Evolutionary conservation across 2,797 vertebrate species (phyloP), one percentile per base, ranked within the genome.

Genomic region (Saxicola maurus): DNA sequence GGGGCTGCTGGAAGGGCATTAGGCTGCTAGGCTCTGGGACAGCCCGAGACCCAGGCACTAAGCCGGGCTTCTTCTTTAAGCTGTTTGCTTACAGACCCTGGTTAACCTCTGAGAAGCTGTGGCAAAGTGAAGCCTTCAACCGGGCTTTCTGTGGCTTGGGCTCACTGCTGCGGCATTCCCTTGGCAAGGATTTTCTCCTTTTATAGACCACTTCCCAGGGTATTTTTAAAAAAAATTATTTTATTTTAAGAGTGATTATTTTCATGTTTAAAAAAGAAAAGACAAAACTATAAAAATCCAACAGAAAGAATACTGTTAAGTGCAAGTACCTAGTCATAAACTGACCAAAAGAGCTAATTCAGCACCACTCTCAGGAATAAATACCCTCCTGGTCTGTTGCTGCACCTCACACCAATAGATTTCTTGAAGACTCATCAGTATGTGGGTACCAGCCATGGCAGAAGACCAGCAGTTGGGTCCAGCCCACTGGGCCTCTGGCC

Each of bases 31-130:
- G 48, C 71, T 71, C 56, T 4, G n/a, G 71, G 84, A 84, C 82
- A 43, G 82, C 81, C 91, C 61, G 7, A 92, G 91, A 85, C 28
- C 55, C 76, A 71, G 91, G 78, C 87, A 57, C 71, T 95, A 93
- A 95, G 93, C 93, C 11, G 69, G 72, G 87, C 59, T 95, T 83
- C 64, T 87, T 83, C 87, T 88, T 86, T 96, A 96, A 96, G 95
- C 94, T 83, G 77, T 94, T 94, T 96, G 72, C 90, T 78, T 43
- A 52, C 85, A 87, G 94, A 94, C 89, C 94, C 90, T 68, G 91
- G 69, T 78, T 96, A 94, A 96, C 93, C 93, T 94, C 83, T 62
- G 82, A 93, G 78, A 31, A 90, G 76, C 80, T 93, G 87, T 1
- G 71, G 91, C 23, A 77, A 84, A 89, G 52, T n/a, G 43, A 35